phyloP scores from a whole-genome alignment of 92 coral and sea anemone species.

The Parazoanthus swiftii region DNA sequence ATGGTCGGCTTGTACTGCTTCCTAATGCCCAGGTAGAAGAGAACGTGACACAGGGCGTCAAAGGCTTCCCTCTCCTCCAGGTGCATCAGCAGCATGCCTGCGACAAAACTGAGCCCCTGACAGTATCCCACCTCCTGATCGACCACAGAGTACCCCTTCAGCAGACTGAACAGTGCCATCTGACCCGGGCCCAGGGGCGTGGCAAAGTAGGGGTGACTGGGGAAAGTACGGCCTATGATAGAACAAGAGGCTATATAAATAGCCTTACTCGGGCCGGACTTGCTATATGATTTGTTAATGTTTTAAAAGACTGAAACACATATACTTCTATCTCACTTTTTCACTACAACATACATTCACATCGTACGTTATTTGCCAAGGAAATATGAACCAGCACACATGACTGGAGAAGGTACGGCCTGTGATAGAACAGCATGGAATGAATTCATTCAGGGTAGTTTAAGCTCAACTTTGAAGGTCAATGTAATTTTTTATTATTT shows the following conservation, averaged over 20 bases:
- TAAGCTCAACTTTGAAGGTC: background rate
- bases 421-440: constrained; percentile 19
- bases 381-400: too few species aligned
- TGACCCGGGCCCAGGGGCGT: constrained; percentile 93
- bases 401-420: constrained; percentile 99
- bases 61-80: constrained; percentile 88
- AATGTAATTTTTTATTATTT: too few species aligned
- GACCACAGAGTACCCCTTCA: constrained; percentile 88
- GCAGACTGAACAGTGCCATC: constrained; percentile 83
- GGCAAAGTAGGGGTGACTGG: constrained; percentile 92
- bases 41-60: constrained; percentile 78
- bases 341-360: too few species aligned
- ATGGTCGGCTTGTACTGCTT: constrained; percentile 94
- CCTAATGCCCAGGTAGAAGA: constrained; percentile 72
- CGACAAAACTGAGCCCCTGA: constrained; percentile 98
- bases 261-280: too few species aligned
- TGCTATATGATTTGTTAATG: too few species aligned
- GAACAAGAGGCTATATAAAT: too few species aligned
- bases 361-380: too few species aligned
- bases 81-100: constrained; percentile 96
- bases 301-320: too few species aligned
- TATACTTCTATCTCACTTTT: too few species aligned
- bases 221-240: constrained; percentile 37
- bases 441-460: too few species aligned
- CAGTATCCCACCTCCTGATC: constrained; percentile 99